Conservation (phyloP, 2,113 vertebrate species). For the Dendrocopos noguchii region DNA sequence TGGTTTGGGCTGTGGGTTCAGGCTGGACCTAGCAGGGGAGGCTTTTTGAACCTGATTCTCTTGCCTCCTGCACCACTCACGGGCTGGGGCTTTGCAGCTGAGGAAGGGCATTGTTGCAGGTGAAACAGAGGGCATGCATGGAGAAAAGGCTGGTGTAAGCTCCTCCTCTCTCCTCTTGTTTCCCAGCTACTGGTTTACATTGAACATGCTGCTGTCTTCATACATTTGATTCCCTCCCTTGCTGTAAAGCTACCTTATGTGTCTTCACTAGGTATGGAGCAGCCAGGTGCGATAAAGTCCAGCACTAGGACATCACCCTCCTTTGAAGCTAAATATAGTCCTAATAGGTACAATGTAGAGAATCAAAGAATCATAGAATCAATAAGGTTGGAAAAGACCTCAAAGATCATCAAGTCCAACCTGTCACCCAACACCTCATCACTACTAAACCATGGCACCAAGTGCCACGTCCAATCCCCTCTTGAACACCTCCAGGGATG, state of each 20-base stretch:
- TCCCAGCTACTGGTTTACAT: background rate
- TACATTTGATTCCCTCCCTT: background rate
- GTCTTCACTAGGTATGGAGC: background rate
- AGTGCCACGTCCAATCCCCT: too few species aligned
- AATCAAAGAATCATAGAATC: too few species aligned
- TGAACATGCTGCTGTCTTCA: background rate
- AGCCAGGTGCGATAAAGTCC: background rate
- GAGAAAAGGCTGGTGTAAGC: background rate
- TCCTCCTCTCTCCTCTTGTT: background rate
- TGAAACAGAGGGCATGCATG: background rate
- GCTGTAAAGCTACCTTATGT: background rate
- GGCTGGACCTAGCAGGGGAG: background rate
- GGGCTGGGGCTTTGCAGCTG: background rate
- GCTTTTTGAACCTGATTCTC: background rate
- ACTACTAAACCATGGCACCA: too few species aligned
- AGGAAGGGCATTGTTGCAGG: accelerated
- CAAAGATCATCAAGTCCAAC: too few species aligned
- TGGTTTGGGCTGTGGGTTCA: background rate
- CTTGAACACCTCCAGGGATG: too few species aligned
- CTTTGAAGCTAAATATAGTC: background rate
- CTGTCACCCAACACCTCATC: too few species aligned
- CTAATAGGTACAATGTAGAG: background rate
- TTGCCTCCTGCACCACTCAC: background rate
- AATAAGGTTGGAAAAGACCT: too few species aligned
- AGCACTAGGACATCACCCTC: background rate